Percentiles rank a stretch among this genome's conserved stretches.
Evolutionary conservation across 2,113 vertebrate species (phyloP).

Genomic region (Sminthopsis crassicaudata): DNA sequence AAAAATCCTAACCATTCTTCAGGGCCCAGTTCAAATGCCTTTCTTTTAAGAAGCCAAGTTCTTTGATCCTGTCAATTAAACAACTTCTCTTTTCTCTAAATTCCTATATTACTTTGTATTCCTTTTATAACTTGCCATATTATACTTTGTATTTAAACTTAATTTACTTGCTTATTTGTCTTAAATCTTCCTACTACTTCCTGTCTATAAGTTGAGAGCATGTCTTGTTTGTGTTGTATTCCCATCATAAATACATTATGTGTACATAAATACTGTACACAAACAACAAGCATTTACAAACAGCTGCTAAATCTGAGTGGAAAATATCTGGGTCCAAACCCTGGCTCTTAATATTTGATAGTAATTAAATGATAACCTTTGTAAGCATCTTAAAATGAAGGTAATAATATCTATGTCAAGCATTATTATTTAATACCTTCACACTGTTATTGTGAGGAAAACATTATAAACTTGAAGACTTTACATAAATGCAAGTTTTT

Average conservation of each 20-base stretch:
- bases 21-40: background rate
- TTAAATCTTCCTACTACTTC: background rate
- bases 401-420: background rate
- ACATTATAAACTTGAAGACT: background rate
- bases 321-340: background rate
- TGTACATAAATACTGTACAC: background rate
- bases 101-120: background rate
- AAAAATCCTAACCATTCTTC: background rate
- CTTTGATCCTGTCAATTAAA: background rate
- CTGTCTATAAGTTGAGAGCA: background rate
- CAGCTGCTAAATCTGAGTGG: background rate
- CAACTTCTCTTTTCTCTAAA: background rate
- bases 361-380: background rate
- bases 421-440: background rate
- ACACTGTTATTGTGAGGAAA: background rate
- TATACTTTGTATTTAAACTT: background rate
- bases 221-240: background rate
- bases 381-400: background rate
- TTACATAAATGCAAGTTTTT: background rate
- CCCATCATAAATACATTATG: background rate
- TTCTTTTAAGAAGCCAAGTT: background rate
- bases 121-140: background rate
- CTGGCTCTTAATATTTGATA: background rate
- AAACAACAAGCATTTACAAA: background rate
- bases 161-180: background rate